These are phyloP conservation scores for Petaurus breviceps DNA, from an alignment of 2,113 vertebrate genomes.

Conservation along the genomic window DNA sequence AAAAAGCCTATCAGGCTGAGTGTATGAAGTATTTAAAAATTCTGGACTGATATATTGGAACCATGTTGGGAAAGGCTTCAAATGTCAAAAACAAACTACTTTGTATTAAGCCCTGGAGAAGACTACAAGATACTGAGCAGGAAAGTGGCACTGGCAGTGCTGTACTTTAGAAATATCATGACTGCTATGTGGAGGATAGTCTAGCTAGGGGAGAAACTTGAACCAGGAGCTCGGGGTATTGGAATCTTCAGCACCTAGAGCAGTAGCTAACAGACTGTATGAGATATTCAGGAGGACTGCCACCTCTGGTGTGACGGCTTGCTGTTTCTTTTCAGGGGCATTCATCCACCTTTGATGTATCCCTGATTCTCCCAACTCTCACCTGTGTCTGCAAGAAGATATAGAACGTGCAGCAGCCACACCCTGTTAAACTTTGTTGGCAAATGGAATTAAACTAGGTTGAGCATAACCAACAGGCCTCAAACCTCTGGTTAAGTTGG, in stretches of 20 bases:
- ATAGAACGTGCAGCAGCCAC: too few species aligned
- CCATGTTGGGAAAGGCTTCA: not conserved
- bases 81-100: not conserved
- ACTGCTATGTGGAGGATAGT: not conserved
- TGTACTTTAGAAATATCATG: not conserved
- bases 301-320: too few species aligned
- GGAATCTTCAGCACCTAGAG: not conserved
- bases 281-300: too few species aligned
- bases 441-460: too few species aligned
- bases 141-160: not conserved
- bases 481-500: not conserved
- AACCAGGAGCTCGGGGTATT: not conserved
- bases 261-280: not conserved
- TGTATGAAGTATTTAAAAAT: not conserved
- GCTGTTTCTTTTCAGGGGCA: too few species aligned
- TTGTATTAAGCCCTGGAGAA: not conserved
- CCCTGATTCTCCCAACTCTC: too few species aligned
- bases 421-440: too few species aligned
- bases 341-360: too few species aligned
- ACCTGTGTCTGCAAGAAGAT: too few species aligned
- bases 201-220: not conserved
- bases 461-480: not conserved
- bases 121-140: not conserved
- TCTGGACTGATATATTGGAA: not conserved
- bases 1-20: not conserved